Conservation (phyloP, 2,113 vertebrate species). For the Bos taurus region DNA sequence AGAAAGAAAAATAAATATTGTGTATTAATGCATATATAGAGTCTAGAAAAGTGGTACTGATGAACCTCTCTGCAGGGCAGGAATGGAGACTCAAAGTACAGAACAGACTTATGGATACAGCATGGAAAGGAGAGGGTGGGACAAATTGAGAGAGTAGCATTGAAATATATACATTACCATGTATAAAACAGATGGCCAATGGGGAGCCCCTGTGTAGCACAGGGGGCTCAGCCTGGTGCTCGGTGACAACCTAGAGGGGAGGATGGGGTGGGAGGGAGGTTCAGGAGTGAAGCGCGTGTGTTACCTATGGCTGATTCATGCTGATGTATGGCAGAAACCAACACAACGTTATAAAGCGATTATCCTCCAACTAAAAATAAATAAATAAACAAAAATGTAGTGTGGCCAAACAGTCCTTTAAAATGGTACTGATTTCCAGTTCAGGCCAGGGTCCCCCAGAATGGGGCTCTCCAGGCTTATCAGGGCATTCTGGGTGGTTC, state of each 20-base stretch:
- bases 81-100: not conserved
- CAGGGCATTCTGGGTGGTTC: not conserved
- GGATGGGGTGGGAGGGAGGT: not conserved
- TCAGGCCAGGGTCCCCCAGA: not conserved
- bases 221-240: not conserved
- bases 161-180: not conserved
- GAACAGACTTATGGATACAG: not conserved
- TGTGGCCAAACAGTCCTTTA: not conserved
- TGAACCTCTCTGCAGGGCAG: not conserved
- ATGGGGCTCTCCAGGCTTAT: not conserved
- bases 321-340: not conserved
- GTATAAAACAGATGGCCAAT: not conserved
- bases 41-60: not conserved
- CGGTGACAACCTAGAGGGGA: not conserved
- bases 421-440: not conserved
- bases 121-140: not conserved
- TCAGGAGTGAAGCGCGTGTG: not conserved
- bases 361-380: not conserved
- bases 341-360: not conserved
- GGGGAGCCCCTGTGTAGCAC: not conserved
- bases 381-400: not conserved
- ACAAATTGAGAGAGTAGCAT: not conserved
- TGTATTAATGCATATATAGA: not conserved
- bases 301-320: not conserved
- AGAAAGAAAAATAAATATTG: too few relatives aligned